phyloP scores from a whole-genome alignment of 2,888 invertebrate genomes.

The Charanyca ferruginea region DNA sequence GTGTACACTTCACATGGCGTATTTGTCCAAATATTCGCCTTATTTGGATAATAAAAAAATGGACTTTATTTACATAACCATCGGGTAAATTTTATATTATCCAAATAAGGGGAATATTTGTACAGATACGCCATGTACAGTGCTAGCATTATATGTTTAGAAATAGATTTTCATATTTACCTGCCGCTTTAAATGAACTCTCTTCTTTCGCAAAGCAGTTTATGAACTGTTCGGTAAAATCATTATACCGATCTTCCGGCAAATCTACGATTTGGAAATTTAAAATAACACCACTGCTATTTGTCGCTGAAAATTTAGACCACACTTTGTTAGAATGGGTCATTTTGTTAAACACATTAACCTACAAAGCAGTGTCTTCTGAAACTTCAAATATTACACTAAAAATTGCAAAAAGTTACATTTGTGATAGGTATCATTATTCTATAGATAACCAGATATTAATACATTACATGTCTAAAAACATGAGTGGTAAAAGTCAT shows the following conservation, averaged over 20 bases:
- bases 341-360: constrained; percentile 7
- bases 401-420: constrained; percentile 4
- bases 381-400: neutral
- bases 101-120: no score
- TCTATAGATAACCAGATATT: neutral
- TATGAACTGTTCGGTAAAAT: constrained; percentile 58
- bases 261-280: constrained; percentile 60
- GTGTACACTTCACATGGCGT: no score
- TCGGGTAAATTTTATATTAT: no score
- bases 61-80: no score
- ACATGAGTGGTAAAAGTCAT: neutral
- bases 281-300: constrained; percentile 36
- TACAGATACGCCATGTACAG: no score
- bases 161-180: neutral
- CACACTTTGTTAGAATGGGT: constrained; percentile 32
- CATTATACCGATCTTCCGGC: constrained; percentile 56
- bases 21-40: no score
- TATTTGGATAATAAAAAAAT: no score
- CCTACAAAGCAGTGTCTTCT: neutral
- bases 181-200: constrained; percentile 56
- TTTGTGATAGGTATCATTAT: neutral
- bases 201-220: constrained; percentile 61
- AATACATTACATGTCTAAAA: neutral
- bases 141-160: no score
- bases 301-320: constrained; percentile 41